Evolutionary conservation across 1,140 invertebrate species (phyloP).

Genomic region (Tetramorium simillimum): DNA sequence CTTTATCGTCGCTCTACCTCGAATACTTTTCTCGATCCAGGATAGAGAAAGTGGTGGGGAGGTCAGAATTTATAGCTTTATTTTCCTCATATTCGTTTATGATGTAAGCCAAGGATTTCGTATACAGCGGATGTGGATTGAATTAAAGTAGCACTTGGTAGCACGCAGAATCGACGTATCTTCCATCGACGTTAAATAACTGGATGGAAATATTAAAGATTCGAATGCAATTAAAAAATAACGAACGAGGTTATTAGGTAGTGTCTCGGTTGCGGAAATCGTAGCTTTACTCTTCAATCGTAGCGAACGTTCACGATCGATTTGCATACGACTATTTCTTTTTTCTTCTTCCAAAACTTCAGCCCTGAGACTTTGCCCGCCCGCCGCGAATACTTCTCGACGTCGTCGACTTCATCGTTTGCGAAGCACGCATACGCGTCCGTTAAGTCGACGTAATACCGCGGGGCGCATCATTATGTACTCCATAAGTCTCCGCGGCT

Average conservation of each 20-base stretch:
- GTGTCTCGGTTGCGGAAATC: background rate
- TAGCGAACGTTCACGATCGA: background rate
- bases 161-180: background rate
- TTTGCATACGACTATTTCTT: constrained; percentile 7
- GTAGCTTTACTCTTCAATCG: background rate
- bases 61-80: constrained; percentile 23
- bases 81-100: constrained; percentile 4
- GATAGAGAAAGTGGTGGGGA: background rate
- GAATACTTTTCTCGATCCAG: constrained; percentile 7
- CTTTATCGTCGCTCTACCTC: constrained; percentile 57
- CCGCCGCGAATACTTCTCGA: constrained; percentile 28
- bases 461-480: constrained; percentile 80
- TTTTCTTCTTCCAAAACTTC: constrained; percentile 42
- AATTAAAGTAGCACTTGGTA: background rate
- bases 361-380: constrained; percentile 35
- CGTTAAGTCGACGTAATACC: constrained; percentile 79
- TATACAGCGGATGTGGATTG: background rate
- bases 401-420: constrained; percentile 64
- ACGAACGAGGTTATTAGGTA: background rate
- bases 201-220: background rate
- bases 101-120: background rate
- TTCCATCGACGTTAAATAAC: background rate
- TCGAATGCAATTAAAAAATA: background rate
- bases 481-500: constrained; percentile 78
- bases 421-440: constrained; percentile 68